Base-by-base conservation (phyloP, 2,888 invertebrate species). In the Parasteatoda lunata region DNA sequence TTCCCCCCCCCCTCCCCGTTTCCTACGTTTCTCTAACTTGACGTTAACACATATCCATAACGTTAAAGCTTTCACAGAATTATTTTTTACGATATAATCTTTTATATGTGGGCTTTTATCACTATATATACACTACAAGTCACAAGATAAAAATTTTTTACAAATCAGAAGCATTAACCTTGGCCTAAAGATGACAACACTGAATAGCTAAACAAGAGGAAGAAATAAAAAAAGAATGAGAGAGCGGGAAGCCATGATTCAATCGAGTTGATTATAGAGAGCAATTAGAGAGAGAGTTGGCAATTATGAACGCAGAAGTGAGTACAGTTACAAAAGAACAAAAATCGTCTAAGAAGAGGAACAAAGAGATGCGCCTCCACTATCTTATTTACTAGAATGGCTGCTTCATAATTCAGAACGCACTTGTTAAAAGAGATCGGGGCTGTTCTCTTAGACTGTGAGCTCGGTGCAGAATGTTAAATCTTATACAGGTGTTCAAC, bases 181-280 rank as follows among this genome's bases (percentile, higher is more conserved):
- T 4, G 13, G 54, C 54, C 54, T 54, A 11, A 13, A 54, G 13
- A 8, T 7, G 54, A 54, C 8, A 54, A 11, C 54, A 7, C 8
- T 54, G 11, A 54, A 54, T 54, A 13, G 8, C 54, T 30, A 30
- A 13, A 8, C 54, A 54, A 13, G 54, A 54, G 13, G 54, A 54
- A 13, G 54, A 54, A 11, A 13, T 11, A 54, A 13, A 54, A 54
- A 54, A 54, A 3, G 54, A 3, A 52, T n/a, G 30, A 68, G 68
- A 15, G 45, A 68, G 45, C 15, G 45, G 54, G 15, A 52, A 68
- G 47, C 72, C 72, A 77, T 84, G 84, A 84, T 78, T 78, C 84
- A 84, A 84, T 84, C 84, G 78, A 78, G 78, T 48, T 84, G 78
- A 84, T 84, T 78, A 84, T 78, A 78, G 73, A 45, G 66, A 72